A percentile compares a stretch with the other conserved stretches of the same genome.
phyloP scores from a whole-genome alignment of 2,888 invertebrate species.

The Hypsopygia costalis region DNA sequence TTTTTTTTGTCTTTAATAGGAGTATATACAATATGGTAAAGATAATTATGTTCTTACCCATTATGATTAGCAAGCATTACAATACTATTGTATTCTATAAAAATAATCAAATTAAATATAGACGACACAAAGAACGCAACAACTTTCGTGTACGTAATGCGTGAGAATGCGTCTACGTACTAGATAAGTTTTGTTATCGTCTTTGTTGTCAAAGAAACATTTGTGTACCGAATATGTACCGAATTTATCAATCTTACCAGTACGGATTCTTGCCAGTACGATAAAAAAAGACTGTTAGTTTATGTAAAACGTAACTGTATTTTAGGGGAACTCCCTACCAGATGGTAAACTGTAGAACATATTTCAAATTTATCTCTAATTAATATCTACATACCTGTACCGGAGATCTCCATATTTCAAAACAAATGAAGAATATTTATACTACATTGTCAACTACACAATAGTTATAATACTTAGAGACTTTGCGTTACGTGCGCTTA shows the following conservation, averaged over 20 bases:
- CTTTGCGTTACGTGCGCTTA: too few species aligned
- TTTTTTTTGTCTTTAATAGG: conserved; percentile 9
- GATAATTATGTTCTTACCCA: not conserved
- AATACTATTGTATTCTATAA: conserved; percentile 10
- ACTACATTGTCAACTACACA: not conserved
- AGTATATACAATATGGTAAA: conserved; percentile 8
- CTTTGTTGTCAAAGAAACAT: conserved; percentile 57
- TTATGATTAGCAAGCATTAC: not conserved
- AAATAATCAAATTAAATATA: conserved; percentile 8
- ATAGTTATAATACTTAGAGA: not conserved
- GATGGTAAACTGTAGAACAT: not conserved
- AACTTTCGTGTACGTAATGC: conserved; percentile 21
- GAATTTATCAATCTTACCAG: too few species aligned
- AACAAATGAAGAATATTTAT: conserved; percentile 13
- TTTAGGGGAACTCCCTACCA: not conserved
- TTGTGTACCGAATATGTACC: conserved; percentile 8
- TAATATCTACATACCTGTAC: conserved; percentile 48
- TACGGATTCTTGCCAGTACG: too few species aligned
- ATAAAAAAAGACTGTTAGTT: too few species aligned
- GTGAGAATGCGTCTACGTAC: conserved; percentile 13
- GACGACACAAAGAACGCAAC: conserved; percentile 19
- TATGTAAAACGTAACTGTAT: too few species aligned
- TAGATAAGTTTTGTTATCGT: conserved; percentile 35
- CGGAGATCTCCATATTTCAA: conserved; percentile 60
- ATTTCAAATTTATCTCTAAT: not conserved